Evolutionary conservation across 2,888 invertebrate genomes (phyloP).

Genomic region (Galeruca laticollis): DNA sequence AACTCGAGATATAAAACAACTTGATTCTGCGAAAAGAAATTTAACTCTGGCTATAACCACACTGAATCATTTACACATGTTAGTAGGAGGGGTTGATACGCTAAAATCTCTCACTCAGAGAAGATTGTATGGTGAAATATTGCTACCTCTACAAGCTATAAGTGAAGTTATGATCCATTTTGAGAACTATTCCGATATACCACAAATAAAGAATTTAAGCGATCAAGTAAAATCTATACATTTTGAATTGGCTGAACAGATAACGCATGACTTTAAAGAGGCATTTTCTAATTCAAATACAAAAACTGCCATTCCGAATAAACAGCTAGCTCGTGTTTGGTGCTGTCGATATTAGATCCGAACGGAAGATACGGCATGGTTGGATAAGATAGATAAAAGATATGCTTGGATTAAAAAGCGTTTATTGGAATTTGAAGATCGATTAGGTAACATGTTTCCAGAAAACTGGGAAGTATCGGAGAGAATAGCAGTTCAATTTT

Average conservation of each 20-base stretch:
- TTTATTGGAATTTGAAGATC: constrained; percentile 93
- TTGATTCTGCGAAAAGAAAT: constrained; percentile 97
- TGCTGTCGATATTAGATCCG: constrained; percentile 88
- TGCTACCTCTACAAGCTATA: constrained; percentile 94
- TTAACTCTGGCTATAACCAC: constrained; percentile 97
- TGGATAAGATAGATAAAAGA: constrained; percentile 93
- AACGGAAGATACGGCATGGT: constrained; percentile 96
- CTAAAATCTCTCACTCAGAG: constrained; percentile 82
- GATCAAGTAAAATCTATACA: constrained; percentile 77
- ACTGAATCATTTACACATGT: constrained; percentile 96
- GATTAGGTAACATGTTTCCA: constrained; percentile 89
- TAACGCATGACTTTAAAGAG: constrained; percentile 90
- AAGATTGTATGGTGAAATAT: constrained; percentile 93
- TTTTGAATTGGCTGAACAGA: constrained; percentile 85
- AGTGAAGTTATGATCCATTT: constrained; percentile 97
- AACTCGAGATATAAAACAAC: constrained; percentile 96
- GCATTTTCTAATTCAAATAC: constrained; percentile 77
- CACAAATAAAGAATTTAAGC: constrained; percentile 88
- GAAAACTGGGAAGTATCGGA: constrained; percentile 95
- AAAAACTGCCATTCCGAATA: constrained; percentile 70
- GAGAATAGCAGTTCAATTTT: constrained; percentile 91
- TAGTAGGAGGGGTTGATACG: constrained; percentile 93
- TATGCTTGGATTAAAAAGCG: constrained; percentile 97
- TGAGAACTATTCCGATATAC: constrained; percentile 89
- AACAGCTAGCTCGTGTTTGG: constrained; percentile 82